phyloP scores from a whole-genome alignment of 2,113 vertebrate genomes.

The Cryptoleucopteryx plumbea region DNA sequence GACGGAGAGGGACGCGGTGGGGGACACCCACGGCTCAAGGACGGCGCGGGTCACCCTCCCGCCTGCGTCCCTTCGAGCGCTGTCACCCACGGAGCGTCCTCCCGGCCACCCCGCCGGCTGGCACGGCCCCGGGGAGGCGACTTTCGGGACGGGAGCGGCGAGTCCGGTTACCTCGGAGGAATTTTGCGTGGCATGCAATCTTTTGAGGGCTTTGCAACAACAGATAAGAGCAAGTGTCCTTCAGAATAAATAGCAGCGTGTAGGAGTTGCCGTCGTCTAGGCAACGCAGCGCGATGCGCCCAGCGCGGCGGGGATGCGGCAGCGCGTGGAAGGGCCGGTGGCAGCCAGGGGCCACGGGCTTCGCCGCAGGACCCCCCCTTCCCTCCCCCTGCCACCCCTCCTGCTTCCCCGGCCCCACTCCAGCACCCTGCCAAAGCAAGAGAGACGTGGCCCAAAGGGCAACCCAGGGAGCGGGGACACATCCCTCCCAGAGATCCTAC shows the following conservation, averaged over 20 bases:
- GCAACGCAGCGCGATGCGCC: conserved; percentile 65
- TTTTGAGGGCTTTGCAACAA: conserved; percentile 38
- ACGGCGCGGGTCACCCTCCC: neutral
- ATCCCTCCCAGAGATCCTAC: no score
- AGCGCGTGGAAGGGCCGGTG: neutral
- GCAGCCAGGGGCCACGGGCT: neutral
- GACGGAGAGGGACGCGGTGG: fast-evolving
- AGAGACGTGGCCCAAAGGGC: no score
- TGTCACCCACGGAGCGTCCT: neutral
- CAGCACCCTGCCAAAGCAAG: no score
- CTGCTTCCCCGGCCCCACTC: no score
- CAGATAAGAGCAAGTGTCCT: conserved; percentile 58
- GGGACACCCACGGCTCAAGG: neutral
- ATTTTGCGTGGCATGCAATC: conserved; percentile 6
- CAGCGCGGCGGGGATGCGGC: conserved; percentile 9
- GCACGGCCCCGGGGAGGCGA: fast-evolving
- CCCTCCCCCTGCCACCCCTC: no score
- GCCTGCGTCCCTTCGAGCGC: fast-evolving
- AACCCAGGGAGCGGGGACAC: no score
- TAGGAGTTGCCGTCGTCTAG: conserved; percentile 71
- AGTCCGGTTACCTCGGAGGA: neutral
- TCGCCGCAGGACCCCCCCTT: fast-evolving
- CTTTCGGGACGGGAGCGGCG: neutral
- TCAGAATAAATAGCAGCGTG: conserved; percentile 61
- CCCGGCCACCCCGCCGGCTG: neutral